A percentile compares a stretch with the other conserved stretches of the same genome.
These are phyloP conservation scores for Ibidorhyncha struthersii DNA, from an alignment of 2,113 vertebrate species.

Conservation along the genomic window DNA sequence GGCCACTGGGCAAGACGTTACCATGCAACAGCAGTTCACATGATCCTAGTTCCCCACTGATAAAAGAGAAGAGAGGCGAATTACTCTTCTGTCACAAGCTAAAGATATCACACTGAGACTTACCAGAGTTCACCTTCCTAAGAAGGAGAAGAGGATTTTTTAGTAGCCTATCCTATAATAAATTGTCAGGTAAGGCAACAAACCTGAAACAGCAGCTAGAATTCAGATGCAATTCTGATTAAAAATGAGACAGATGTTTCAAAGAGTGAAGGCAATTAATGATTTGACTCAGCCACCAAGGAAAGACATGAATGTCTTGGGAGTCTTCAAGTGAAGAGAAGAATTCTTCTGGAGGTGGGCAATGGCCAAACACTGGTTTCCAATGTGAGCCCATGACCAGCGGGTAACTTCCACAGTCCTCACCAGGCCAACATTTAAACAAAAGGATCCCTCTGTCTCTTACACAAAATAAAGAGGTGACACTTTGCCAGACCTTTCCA, in stretches of 20 bases:
- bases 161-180: not conserved
- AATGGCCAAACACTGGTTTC: not conserved
- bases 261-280: not conserved
- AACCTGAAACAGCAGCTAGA: not conserved
- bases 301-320: not conserved
- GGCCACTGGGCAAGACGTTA: not conserved
- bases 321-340: not conserved
- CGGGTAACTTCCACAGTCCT: not conserved
- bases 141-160: not conserved
- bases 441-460: not conserved
- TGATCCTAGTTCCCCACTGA: not conserved
- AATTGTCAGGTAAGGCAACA: not conserved
- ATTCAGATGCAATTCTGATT: not conserved
- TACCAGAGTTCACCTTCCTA: not conserved
- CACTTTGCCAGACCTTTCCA: not conserved
- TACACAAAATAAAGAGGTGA: not conserved
- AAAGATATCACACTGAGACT: not conserved
- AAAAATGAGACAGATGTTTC: not conserved
- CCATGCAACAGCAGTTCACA: not conserved
- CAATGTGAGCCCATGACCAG: rapidly evolving
- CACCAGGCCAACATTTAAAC: not conserved
- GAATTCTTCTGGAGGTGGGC: not conserved
- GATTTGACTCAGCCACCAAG: not conserved
- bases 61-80: not conserved
- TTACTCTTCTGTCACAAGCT: not conserved